Conservation (phyloP, 2,888 invertebrate species). For the Xylota sylvarum region DNA sequence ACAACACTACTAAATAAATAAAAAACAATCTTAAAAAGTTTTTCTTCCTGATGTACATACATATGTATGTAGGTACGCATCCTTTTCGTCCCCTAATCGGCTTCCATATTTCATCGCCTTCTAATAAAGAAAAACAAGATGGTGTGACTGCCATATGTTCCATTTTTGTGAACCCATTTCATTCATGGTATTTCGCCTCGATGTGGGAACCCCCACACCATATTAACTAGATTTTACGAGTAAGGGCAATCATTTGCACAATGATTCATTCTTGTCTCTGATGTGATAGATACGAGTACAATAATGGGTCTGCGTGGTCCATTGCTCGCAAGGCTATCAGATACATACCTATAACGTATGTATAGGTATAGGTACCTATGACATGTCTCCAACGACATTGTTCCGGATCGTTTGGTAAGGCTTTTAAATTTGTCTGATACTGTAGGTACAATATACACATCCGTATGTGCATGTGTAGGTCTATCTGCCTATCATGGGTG, state of each 20-base stretch:
- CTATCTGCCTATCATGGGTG: constrained; percentile 1
- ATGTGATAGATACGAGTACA: not conserved
- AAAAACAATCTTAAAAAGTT: no score
- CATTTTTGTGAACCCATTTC: not conserved
- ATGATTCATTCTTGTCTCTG: not conserved
- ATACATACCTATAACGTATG: not conserved
- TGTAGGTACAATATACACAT: no score
- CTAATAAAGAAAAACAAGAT: not conserved
- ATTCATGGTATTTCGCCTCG: not conserved
- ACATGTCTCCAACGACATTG: constrained; percentile 3
- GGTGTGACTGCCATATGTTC: not conserved
- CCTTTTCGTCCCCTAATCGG: constrained; percentile 10
- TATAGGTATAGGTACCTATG: not conserved
- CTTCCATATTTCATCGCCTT: constrained; percentile 15
- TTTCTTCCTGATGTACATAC: no score
- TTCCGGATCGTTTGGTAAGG: not conserved
- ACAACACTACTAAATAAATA: no score
- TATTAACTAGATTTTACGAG: constrained; percentile 11
- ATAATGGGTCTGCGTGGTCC: not conserved
- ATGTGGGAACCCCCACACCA: not conserved
- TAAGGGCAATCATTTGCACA: not conserved
- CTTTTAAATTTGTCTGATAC: constrained; percentile 9
- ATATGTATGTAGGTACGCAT: not conserved
- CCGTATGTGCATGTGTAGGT: not conserved
- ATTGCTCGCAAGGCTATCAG: not conserved